Evolutionary conservation across 2,113 vertebrate genomes (phyloP), one percentile per base, ranked within the genome.

Genomic region (Podarcis muralis): DNA sequence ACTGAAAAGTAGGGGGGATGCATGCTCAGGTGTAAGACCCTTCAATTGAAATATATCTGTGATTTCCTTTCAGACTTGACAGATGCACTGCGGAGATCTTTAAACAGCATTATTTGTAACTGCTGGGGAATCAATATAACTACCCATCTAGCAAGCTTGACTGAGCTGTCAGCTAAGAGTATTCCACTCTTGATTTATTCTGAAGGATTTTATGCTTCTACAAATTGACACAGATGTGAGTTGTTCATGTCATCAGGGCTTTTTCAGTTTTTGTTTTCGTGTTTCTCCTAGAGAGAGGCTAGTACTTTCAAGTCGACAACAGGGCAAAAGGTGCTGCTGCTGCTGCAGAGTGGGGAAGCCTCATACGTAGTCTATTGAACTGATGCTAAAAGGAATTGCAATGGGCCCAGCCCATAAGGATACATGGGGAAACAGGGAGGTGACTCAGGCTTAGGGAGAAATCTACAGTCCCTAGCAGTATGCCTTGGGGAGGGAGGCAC

Each of bases 111-210:
- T 83, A 88, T 69, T 66, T 87, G 37, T 48, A 83, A 77, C 81
- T 83, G 72, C 59, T 83, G 25, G 5, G 15, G 77, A 83, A 83
- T 53, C 81, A 65, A 53, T 68, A 76, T 83, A 83, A 53, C 62
- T 68, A 53, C 37, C 37, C 77, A 77, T 68, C 77, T 30, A 22
- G 59, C 7, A 83, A 32, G 59, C 40, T 68, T 57, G 72, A 68
- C 16, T 77, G 81, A 84, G 40, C 62, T 69, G 62, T 83, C 72
- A 88, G 20, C 23, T 68, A 83, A 68, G 40, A 32, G 5, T 83
- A 83, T 88, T 83, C n/a, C n/a, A 76, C n/a, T 76, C 62, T 68
- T 88, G 62, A 77, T 88, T 86, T 86, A 86, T 68, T 75, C 80
- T 88, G 81, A 88, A 88, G 65, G 22, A 88, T 77, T 40, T 68